Evolutionary conservation across 1,140 invertebrate genomes (phyloP).

Genomic region (Chrysopa pallens): DNA sequence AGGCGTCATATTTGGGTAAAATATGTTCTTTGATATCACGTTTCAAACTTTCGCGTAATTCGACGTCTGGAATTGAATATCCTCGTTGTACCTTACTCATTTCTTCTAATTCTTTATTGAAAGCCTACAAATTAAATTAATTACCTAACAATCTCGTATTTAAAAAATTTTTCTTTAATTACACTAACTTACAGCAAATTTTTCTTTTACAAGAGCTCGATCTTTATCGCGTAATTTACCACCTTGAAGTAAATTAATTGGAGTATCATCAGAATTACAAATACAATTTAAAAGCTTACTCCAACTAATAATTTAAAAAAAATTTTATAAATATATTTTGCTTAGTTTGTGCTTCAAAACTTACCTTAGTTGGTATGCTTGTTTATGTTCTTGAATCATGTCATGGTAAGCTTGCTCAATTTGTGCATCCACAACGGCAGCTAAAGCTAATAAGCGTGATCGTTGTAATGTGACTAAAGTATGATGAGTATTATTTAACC

Average conservation of each 20-base stretch:
- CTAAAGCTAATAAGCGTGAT: slow-evolving; percentile 62
- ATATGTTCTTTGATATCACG: slow-evolving; percentile 72
- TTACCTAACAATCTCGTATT: no score
- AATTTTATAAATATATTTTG: slow-evolving; percentile 1
- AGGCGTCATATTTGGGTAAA: slow-evolving; percentile 63
- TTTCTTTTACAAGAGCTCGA: slow-evolving; percentile 81
- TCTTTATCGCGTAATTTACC: slow-evolving; percentile 75
- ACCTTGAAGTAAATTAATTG: slow-evolving; percentile 30
- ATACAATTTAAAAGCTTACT: slow-evolving; percentile 63
- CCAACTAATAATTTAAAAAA: slow-evolving; percentile 43
- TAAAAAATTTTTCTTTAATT: slow-evolving; percentile 1
- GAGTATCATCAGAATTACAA: slow-evolving; percentile 41
- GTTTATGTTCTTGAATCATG: slow-evolving; percentile 63
- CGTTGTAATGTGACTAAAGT: slow-evolving; percentile 75
- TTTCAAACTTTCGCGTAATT: slow-evolving; percentile 66
- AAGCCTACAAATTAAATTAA: slow-evolving; percentile 37
- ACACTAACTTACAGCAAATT: slow-evolving; percentile 55
- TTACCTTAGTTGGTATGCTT: slow-evolving; percentile 57
- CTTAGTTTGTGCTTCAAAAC: slow-evolving; percentile 5
- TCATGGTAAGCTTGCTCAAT: slow-evolving; percentile 70
- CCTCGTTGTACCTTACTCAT: slow-evolving; percentile 64
- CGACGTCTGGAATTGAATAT: slow-evolving; percentile 85
- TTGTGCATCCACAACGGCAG: slow-evolving; percentile 59
- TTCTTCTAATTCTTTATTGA: slow-evolving; percentile 93
- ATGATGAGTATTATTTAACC: slow-evolving; percentile 86